phyloP scores from a whole-genome alignment of 1,140 invertebrate genomes.

The Euura lappo region DNA sequence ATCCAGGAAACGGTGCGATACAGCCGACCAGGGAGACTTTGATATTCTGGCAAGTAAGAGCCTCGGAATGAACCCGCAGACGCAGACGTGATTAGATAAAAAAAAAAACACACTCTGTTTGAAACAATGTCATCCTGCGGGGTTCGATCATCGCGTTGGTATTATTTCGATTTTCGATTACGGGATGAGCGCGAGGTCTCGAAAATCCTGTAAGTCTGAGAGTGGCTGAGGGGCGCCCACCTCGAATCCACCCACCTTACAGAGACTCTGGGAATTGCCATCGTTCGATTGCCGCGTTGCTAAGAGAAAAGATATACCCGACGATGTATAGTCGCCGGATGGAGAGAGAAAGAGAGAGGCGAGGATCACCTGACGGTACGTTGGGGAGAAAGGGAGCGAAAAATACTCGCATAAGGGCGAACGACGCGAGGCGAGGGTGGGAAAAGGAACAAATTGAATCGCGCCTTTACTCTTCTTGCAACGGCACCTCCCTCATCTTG shows the following conservation, averaged over 20 bases:
- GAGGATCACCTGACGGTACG: too few species aligned
- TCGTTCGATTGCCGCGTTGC: neutral
- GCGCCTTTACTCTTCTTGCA: neutral
- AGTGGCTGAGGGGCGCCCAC: neutral
- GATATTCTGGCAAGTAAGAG: too few species aligned
- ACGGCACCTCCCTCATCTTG: conserved; percentile 1
- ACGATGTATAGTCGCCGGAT: too few species aligned
- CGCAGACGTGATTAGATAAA: too few species aligned
- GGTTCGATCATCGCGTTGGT: neutral
- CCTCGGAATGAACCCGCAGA: too few species aligned
- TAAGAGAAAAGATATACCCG: neutral
- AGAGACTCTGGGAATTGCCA: neutral
- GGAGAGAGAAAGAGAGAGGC: too few species aligned
- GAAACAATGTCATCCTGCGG: too few species aligned
- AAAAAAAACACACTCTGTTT: too few species aligned
- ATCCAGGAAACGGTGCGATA: too few species aligned
- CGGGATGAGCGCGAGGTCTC: too few species aligned
- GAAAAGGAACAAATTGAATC: conserved; percentile 7
- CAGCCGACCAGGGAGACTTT: too few species aligned
- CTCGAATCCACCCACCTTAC: neutral
- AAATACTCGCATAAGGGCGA: neutral
- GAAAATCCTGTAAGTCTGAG: neutral
- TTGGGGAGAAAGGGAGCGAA: neutral
- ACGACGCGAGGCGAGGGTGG: neutral
- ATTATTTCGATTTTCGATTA: neutral